Evolutionary conservation across 2,113 vertebrate species (phyloP).

Genomic region (Strix aluco): DNA sequence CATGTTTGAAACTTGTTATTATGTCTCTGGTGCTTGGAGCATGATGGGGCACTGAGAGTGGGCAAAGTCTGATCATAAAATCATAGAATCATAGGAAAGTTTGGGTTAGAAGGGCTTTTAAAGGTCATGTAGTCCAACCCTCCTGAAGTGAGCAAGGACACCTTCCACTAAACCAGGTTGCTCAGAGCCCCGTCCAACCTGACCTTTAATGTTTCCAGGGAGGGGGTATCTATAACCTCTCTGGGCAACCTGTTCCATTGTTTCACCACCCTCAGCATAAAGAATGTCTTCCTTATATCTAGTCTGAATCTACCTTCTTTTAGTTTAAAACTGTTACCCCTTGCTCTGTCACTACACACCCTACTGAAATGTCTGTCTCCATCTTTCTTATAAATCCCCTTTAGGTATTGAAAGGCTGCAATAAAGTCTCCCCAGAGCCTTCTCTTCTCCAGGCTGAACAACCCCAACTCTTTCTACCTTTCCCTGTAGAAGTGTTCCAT

Average conservation of each 20-base stretch:
- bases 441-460: background rate
- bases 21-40: background rate
- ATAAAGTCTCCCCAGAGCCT: too few species aligned
- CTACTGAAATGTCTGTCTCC: rapidly evolving
- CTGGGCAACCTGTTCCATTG: background rate
- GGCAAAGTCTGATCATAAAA: background rate
- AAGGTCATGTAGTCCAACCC: background rate
- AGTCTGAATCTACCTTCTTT: background rate
- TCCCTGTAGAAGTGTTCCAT: background rate
- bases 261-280: background rate
- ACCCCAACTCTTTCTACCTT: background rate
- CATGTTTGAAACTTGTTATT: background rate
- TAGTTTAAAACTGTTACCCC: background rate
- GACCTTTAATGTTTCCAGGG: background rate
- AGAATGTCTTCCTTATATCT: too few species aligned
- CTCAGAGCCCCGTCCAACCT: background rate
- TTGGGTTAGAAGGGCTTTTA: background rate
- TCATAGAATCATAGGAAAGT: background rate
- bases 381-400: background rate
- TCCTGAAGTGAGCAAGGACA: background rate
- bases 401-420: background rate
- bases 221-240: too few species aligned
- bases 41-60: background rate
- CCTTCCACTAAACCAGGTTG: background rate
- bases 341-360: background rate